These are phyloP conservation scores for Dasysyrphus tricinctus DNA, from an alignment of 2,888 invertebrate genomes.

Conservation along the genomic window DNA sequence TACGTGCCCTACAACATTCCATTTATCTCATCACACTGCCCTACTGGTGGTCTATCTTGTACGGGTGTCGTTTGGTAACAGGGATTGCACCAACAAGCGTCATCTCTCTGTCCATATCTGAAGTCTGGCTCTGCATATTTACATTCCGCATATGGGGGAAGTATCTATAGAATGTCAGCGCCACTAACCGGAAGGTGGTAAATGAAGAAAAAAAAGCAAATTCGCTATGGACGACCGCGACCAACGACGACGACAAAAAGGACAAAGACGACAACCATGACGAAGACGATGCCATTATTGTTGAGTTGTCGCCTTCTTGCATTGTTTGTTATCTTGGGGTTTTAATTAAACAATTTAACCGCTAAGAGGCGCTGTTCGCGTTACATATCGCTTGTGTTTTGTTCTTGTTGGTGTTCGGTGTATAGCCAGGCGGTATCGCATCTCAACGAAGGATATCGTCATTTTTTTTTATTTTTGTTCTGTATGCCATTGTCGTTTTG, in stretches of 20 bases:
- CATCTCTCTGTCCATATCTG: conserved; percentile 32
- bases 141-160: conserved; percentile 38
- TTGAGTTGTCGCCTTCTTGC: conserved; percentile 71
- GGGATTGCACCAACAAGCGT: conserved; percentile 46
- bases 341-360: conserved; percentile 77
- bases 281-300: conserved; percentile 64
- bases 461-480: conserved; percentile 10
- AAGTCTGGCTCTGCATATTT: conserved; percentile 42
- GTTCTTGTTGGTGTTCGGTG: not conserved
- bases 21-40: conserved; percentile 4
- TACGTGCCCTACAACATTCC: conserved; percentile 22
- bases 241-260: not conserved
- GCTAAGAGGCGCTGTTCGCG: conserved; percentile 73
- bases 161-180: not conserved
- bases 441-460: conserved; percentile 29
- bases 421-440: conserved; percentile 16
- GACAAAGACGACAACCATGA: not conserved
- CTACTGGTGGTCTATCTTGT: conserved; percentile 56
- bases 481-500: conserved; percentile 17
- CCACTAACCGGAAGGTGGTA: conserved; percentile 30
- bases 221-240: conserved; percentile 2
- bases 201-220: not conserved
- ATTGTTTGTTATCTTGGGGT: conserved; percentile 75
- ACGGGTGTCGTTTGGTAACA: conserved; percentile 11
- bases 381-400: conserved; percentile 63